These are phyloP conservation scores for Syngnathus typhle DNA, from an alignment of 2,113 vertebrate genomes.

Conservation along the genomic window DNA sequence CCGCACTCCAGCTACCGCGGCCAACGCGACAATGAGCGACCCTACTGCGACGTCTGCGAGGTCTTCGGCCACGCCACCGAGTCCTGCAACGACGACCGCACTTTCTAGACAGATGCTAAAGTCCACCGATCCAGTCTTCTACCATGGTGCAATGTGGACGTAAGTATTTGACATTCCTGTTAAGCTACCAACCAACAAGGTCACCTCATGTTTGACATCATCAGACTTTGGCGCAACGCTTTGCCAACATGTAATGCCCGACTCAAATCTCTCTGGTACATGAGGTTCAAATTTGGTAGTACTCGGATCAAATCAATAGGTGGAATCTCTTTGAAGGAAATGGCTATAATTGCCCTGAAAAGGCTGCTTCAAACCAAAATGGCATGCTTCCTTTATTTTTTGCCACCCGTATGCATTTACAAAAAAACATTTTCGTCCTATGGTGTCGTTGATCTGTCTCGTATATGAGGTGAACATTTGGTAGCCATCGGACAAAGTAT, in stretches of 20 bases:
- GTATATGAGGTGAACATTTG: background rate
- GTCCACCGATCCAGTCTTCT: slow-evolving; percentile 51
- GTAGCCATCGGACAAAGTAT: too few species aligned
- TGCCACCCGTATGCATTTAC: background rate
- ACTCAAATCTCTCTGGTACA: too few species aligned
- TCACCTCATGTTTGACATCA: background rate
- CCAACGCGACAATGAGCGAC: slow-evolving; percentile 77
- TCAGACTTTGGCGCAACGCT: too few species aligned
- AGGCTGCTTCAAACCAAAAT: background rate
- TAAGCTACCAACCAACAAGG: background rate
- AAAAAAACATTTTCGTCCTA: background rate
- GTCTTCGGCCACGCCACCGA: slow-evolving; percentile 88
- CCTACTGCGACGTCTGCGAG: slow-evolving; percentile 94
- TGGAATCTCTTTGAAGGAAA: background rate
- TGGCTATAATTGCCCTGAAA: background rate
- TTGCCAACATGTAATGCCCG: too few species aligned
- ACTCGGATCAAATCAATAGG: background rate
- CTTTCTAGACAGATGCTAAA: slow-evolving; percentile 71
- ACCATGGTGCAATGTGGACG: slow-evolving; percentile 56
- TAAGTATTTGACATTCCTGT: slow-evolving; percentile 17
- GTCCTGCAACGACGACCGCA: slow-evolving; percentile 92
- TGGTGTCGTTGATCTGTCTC: background rate
- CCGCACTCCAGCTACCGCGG: slow-evolving; percentile 86
- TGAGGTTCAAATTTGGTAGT: background rate
- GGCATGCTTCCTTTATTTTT: background rate